These are phyloP conservation scores for Empidonax alnorum DNA, from an alignment of 2,113 vertebrate species.

Conservation along the genomic window DNA sequence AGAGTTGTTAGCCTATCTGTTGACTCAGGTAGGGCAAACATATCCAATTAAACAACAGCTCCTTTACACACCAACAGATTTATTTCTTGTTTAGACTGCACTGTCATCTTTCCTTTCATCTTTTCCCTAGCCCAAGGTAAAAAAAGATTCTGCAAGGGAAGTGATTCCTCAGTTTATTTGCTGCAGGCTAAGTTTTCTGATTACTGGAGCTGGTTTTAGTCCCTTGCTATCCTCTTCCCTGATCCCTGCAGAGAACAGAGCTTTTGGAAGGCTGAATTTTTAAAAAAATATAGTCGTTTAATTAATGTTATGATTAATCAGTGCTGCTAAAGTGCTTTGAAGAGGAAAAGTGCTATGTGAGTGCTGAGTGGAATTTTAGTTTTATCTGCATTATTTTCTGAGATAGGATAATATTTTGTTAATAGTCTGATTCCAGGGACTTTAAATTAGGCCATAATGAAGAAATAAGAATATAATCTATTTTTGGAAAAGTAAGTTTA, in stretches of 20 bases:
- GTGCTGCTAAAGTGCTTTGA: constrained; percentile 55
- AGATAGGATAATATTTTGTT: constrained; percentile 49
- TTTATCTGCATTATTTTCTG: constrained; percentile 49
- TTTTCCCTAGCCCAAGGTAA: constrained; percentile 5
- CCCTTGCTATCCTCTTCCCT: not conserved
- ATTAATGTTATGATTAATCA: constrained; percentile 61
- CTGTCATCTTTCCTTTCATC: constrained; percentile 36
- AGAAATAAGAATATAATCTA: constrained; percentile 37
- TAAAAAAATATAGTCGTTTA: not conserved
- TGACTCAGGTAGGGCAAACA: not conserved
- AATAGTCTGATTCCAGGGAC: constrained; percentile 22
- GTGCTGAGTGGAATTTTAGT: constrained; percentile 17
- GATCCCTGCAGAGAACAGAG: constrained; percentile 36
- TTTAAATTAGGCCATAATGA: constrained; percentile 45
- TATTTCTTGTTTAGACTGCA: not conserved
- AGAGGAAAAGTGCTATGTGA: constrained; percentile 24
- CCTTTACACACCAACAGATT: not conserved
- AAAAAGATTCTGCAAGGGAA: constrained; percentile 24
- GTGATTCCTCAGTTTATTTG: constrained; percentile 42
- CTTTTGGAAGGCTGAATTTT: constrained; percentile 1
- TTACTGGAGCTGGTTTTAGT: constrained; percentile 48
- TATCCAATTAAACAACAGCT: not conserved
- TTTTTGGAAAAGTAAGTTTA: constrained; percentile 24
- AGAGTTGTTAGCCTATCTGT: not conserved
- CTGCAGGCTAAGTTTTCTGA: constrained; percentile 45